A percentile compares a stretch with the other conserved stretches of the same genome.
Evolutionary conservation across 2,888 invertebrate genomes (phyloP).

Genomic region (Pseudococcus viburni): DNA sequence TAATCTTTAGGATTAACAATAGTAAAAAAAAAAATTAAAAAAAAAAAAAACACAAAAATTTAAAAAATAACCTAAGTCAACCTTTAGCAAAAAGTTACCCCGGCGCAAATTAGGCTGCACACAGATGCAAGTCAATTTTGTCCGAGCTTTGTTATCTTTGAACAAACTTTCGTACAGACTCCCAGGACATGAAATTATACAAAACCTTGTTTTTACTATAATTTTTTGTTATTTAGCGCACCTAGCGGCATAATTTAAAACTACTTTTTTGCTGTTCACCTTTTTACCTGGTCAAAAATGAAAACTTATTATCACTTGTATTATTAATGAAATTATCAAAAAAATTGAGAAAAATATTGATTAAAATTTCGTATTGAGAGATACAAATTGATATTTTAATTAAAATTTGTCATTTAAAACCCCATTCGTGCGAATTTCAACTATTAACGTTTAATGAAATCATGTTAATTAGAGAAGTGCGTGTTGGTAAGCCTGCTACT

Average conservation of each 20-base stretch:
- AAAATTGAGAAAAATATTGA: constrained; percentile 4
- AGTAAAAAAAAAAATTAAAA: no score
- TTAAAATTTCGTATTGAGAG: background rate
- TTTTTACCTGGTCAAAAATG: background rate
- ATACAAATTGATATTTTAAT: background rate
- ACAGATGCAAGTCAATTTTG: no score
- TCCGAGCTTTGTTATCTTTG: background rate
- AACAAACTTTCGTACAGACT: background rate
- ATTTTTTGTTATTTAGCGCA: background rate
- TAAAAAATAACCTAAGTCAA: no score
- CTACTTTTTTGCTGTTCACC: background rate
- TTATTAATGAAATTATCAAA: background rate
- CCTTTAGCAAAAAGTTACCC: no score
- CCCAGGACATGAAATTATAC: background rate
- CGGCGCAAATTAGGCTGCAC: no score
- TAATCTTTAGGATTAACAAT: no score
- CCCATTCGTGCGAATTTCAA: background rate
- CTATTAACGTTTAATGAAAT: background rate
- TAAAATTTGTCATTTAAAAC: background rate
- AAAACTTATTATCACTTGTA: background rate
- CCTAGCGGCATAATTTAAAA: background rate
- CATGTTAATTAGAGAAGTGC: background rate
- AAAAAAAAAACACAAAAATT: no score
- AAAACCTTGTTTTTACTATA: background rate
- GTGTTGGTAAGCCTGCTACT: constrained; percentile 48